Conservation (phyloP, 2,888 invertebrate genomes). For the Griposia aprilina region DNA sequence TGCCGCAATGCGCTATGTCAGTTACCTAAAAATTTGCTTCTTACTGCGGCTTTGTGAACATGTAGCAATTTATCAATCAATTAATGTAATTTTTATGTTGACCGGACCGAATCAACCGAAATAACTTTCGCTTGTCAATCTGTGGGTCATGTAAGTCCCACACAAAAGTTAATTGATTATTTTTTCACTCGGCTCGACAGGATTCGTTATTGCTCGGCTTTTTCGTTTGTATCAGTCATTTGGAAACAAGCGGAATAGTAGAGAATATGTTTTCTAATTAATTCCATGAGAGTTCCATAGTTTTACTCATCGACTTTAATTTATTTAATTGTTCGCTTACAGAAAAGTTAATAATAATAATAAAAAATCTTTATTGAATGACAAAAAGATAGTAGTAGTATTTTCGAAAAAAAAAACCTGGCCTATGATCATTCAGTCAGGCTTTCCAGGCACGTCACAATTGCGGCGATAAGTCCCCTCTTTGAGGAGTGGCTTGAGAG, state of each 20-base stretch:
- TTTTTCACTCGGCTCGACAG: neutral
- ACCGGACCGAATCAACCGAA: neutral
- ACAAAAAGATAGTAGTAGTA: neutral
- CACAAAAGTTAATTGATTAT: neutral
- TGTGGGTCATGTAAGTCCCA: neutral
- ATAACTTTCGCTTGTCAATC: neutral
- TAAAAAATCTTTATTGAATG: neutral
- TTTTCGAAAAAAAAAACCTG: neutral
- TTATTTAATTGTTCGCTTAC: neutral
- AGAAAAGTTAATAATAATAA: too few relatives aligned
- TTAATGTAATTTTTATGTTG: neutral
- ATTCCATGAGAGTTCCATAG: neutral
- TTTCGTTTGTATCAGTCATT: neutral
- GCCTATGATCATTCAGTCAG: neutral
- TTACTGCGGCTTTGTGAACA: too few relatives aligned
- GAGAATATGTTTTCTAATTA: neutral
- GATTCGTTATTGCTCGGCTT: neutral
- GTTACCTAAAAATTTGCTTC: too few relatives aligned
- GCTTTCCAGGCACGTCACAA: neutral
- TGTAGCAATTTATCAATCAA: neutral
- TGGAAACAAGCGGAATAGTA: neutral
- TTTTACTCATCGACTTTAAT: neutral
- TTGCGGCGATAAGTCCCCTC: too few relatives aligned
- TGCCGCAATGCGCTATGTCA: too few relatives aligned
- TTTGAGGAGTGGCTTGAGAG: too few relatives aligned